Evolutionary conservation across 2,888 invertebrate species (phyloP).

Genomic region (Orchestes rusci): DNA sequence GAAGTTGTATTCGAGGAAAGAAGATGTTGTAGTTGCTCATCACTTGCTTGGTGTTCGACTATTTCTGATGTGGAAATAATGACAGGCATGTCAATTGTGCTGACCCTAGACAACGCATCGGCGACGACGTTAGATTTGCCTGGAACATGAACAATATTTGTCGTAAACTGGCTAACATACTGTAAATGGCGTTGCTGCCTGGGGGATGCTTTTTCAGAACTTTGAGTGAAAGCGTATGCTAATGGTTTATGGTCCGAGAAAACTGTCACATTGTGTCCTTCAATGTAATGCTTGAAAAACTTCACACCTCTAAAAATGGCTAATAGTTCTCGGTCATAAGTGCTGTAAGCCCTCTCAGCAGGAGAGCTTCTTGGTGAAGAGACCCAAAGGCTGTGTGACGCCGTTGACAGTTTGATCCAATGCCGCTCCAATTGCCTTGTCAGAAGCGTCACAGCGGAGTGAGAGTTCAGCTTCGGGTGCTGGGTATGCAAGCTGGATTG

Average conservation of each 20-base stretch:
- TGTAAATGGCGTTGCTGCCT: too few relatives aligned
- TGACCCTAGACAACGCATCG: background rate
- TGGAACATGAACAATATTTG: background rate
- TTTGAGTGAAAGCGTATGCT: background rate
- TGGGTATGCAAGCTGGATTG: too few relatives aligned
- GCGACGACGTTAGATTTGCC: background rate
- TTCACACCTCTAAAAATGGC: too few relatives aligned
- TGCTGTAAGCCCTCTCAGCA: background rate
- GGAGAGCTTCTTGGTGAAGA: background rate
- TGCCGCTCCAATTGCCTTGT: background rate
- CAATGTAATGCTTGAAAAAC: too few relatives aligned
- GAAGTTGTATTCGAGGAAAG: too few relatives aligned
- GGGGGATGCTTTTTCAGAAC: background rate
- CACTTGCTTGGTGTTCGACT: background rate
- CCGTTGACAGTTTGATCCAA: background rate
- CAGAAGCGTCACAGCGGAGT: background rate
- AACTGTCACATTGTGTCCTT: too few relatives aligned
- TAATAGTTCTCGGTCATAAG: too few relatives aligned
- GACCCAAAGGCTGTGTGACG: background rate
- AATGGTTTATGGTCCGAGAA: background rate
- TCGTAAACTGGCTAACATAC: background rate
- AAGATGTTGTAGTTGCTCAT: background rate
- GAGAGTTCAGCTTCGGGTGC: too few relatives aligned
- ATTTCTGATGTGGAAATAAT: background rate
- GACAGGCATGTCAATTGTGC: background rate